Conservation (phyloP, 2,888 invertebrate genomes). For the Chouioia cunea region DNA sequence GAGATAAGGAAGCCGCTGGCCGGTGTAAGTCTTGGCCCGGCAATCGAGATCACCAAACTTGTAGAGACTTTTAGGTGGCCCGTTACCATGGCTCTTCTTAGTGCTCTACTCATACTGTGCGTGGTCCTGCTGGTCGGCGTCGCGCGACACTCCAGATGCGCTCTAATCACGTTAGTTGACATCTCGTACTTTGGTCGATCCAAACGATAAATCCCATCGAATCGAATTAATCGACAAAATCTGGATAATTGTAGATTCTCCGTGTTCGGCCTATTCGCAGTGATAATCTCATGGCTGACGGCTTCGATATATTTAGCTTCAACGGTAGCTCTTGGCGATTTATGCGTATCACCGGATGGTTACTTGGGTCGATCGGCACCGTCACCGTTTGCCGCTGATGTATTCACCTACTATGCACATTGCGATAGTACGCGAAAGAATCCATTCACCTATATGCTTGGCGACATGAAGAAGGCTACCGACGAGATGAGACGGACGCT, state of each 20-base stretch:
- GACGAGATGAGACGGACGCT: conserved; percentile 71
- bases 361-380: conserved; percentile 73
- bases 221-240: no score
- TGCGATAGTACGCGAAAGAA: conserved; percentile 85
- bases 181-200: no score
- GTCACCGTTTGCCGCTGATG: conserved; percentile 67
- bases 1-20: conserved; percentile 81
- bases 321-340: conserved; percentile 87
- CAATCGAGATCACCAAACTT: conserved; percentile 75
- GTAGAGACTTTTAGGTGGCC: conserved; percentile 88
- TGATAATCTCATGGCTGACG: conserved; percentile 90
- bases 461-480: conserved; percentile 82
- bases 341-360: conserved; percentile 87
- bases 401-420: conserved; percentile 83
- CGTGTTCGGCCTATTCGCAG: conserved; percentile 87
- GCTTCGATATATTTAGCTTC: conserved; percentile 88
- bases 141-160: conserved; percentile 88
- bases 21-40: conserved; percentile 77
- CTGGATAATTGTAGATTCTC: conserved; percentile 81
- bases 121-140: conserved; percentile 91
- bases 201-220: no score
- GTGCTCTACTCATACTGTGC: conserved; percentile 87
- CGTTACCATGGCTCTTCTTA: conserved; percentile 88
- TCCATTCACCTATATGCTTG: conserved; percentile 84
- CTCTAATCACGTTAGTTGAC: conserved; percentile 81